Conservation (phyloP, 2,888 invertebrate species). For the Sceliomorpha sp. region DNA sequence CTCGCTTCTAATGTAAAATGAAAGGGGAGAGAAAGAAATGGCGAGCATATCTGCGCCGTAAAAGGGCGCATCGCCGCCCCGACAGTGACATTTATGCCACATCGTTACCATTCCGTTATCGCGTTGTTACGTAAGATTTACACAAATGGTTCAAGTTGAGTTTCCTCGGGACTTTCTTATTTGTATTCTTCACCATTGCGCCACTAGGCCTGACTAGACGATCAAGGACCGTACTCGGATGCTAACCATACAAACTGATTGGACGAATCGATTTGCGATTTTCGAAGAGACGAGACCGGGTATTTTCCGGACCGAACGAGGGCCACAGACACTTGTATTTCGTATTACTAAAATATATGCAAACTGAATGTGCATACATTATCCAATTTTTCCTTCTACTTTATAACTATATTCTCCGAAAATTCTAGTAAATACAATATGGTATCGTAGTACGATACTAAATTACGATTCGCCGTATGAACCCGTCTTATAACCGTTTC, state of each 20-base stretch:
- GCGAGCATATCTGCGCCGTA: constrained; percentile 44
- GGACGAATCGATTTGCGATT: constrained; percentile 44
- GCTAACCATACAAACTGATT: constrained; percentile 32
- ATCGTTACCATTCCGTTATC: constrained; percentile 57
- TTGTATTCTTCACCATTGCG: constrained; percentile 34
- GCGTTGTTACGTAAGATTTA: constrained; percentile 56
- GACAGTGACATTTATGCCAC: constrained; percentile 54
- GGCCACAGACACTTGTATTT: no score
- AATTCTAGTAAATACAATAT: no score
- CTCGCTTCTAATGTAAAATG: constrained; percentile 52
- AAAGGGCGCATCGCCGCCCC: constrained; percentile 46
- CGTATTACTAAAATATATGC: no score
- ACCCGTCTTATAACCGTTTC: no score
- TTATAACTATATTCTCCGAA: no score
- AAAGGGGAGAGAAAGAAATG: constrained; percentile 49
- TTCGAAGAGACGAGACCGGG: constrained; percentile 9
- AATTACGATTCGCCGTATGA: no score
- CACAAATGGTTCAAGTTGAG: constrained; percentile 50
- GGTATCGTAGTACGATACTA: no score
- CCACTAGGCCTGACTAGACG: constrained; percentile 14
- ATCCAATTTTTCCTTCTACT: no score
- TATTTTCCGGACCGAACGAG: constrained; percentile 17
- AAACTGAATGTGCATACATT: no score
- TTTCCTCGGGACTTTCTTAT: constrained; percentile 44
- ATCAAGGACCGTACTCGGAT: constrained; percentile 7